Evolutionary conservation across 2,113 vertebrate species (phyloP), one percentile per base, ranked within the genome.

Genomic region (Pangasianodon gigas): DNA sequence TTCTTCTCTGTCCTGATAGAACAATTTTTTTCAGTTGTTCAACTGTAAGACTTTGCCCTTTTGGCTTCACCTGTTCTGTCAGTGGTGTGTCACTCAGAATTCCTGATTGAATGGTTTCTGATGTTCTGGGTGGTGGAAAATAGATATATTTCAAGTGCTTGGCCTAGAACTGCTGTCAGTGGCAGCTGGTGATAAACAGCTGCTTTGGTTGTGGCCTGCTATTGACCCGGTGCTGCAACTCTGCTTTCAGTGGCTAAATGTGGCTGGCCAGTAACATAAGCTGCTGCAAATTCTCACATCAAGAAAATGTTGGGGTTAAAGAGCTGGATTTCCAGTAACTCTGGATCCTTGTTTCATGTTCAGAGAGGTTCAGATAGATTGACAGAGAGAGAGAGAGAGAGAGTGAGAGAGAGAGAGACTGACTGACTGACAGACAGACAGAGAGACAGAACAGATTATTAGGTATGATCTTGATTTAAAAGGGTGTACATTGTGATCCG

Each of bases 241-340:
- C 80, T 82, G 80, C n/a, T 82, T 14, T 44, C 82, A 41, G 80
- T 83, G 41, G 82, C 54, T 84, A 84, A 84, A 60, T 84, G 9
- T 60, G 54, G 37, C 10, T 60, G 37, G 37, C 44, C 10, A 4
- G 81, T 26, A 84, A 84, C 37, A 44, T 7, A 60, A 84, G 82
- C 26, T 84, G 54, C 9, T 60, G 54, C 37, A 84, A 21, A 60
- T 60, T 44, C 56, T 44, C 56, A 84, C 6, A 4, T 6, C 18
- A 58, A 84, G 2, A 58, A 60, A 24, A 60, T 54, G 54, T 44
- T 84, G 54, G 26, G 82, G 48, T 52, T 52, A 52, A 81, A 81
- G 79, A 51, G 29, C 13, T 81, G 54, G 54, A 44, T 84, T 84
- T 84, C 32, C 32, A 84, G 32, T 60, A 26, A 44, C n/a, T 56